Conservation (phyloP, 2,888 invertebrate genomes). For the Salpingus planirostris region DNA sequence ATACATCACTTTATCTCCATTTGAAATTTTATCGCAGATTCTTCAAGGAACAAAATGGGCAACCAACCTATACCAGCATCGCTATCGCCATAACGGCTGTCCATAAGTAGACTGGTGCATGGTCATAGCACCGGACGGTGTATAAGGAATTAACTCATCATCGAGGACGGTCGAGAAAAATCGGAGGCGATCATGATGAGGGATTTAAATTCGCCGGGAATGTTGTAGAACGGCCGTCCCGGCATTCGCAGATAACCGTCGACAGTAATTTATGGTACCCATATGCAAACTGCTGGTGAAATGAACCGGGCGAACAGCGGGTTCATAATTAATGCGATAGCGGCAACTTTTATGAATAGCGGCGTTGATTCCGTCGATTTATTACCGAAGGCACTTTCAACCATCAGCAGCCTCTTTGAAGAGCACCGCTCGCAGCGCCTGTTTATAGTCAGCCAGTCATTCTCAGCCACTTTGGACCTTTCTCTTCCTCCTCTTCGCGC, state of each 20-base stretch:
- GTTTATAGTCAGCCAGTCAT: slow-evolving; percentile 31
- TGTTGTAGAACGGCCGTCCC: too few relatives aligned
- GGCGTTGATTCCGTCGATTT: slow-evolving; percentile 41
- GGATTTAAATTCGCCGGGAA: slow-evolving; percentile 36
- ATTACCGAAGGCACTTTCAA: slow-evolving; percentile 39
- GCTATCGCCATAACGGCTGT: too few relatives aligned
- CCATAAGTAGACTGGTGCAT: too few relatives aligned
- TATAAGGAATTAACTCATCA: too few relatives aligned
- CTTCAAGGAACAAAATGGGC: too few relatives aligned
- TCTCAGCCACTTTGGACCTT: slow-evolving; percentile 24
- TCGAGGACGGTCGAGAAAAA: too few relatives aligned
- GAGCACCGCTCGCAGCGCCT: slow-evolving; percentile 31
- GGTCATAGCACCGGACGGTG: too few relatives aligned
- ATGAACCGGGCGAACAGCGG: slow-evolving; percentile 29
- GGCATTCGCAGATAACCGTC: slow-evolving; percentile 31
- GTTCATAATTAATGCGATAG: slow-evolving; percentile 41
- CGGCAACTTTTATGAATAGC: slow-evolving; percentile 42
- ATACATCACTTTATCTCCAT: too few relatives aligned
- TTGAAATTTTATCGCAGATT: too few relatives aligned
- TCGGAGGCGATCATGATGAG: too few relatives aligned
- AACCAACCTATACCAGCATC: too few relatives aligned
- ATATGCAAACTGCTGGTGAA: slow-evolving; percentile 38
- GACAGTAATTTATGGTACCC: slow-evolving; percentile 40
- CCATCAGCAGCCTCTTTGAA: slow-evolving; percentile 35
- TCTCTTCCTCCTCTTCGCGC: background rate